These are phyloP conservation scores for Pitangus sulphuratus DNA, from an alignment of 2,797 vertebrate genomes.

Conservation along the genomic window DNA sequence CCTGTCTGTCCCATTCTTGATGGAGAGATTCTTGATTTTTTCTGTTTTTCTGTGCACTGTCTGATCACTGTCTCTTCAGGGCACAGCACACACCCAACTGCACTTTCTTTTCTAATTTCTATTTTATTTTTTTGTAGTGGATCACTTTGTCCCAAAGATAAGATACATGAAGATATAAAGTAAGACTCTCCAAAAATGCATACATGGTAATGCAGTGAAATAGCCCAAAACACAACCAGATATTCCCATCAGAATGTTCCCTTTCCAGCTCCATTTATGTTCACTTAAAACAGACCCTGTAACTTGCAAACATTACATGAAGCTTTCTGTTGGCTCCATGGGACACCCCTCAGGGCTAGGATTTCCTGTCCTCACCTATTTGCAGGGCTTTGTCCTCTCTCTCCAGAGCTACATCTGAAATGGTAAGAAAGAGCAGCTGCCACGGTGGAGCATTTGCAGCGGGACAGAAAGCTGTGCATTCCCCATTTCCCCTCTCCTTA, in stretches of 20 bases:
- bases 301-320: neutral
- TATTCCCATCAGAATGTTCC: neutral
- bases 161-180: neutral
- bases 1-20: neutral
- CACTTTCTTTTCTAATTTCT: neutral
- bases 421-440: neutral
- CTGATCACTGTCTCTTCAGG: neutral
- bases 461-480: neutral
- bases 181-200: neutral
- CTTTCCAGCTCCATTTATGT: neutral
- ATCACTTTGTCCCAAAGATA: neutral
- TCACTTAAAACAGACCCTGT: neutral
- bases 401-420: neutral
- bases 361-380: neutral
- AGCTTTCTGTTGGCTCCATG: neutral
- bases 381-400: neutral
- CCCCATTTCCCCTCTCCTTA: neutral
- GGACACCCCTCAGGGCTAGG: neutral
- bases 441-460: neutral
- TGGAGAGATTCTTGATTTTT: neutral
- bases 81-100: neutral
- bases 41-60: neutral
- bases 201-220: neutral
- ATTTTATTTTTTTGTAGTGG: neutral
- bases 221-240: neutral